Conservation (phyloP, 2,113 vertebrate genomes). For the Budorcas taxicolor region DNA sequence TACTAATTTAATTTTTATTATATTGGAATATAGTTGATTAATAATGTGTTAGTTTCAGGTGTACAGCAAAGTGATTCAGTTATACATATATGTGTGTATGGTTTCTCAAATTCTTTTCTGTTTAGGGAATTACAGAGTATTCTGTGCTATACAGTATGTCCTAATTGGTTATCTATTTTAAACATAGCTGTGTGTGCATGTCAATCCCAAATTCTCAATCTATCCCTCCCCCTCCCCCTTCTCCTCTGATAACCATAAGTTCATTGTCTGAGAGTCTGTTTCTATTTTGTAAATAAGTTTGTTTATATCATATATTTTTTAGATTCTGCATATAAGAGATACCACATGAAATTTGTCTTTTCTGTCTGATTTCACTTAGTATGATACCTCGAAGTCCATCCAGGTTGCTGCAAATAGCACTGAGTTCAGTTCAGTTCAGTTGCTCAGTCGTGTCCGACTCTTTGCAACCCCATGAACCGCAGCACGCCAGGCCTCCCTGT, state of each 20-base stretch:
- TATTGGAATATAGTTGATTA: neutral
- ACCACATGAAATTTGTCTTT: neutral
- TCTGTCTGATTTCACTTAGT: neutral
- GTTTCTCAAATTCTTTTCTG: neutral
- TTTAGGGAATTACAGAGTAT: neutral
- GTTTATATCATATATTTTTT: neutral
- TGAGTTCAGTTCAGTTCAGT: too few species aligned
- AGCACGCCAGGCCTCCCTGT: too few species aligned
- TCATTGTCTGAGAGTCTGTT: neutral
- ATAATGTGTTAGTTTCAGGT: neutral
- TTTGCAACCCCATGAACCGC: too few species aligned
- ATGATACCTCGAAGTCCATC: neutral
- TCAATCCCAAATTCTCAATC: neutral
- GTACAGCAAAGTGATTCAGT: neutral
- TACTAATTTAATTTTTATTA: neutral
- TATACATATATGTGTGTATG: neutral
- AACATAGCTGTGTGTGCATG: neutral
- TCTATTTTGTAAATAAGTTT: neutral
- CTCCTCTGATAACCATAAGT: neutral
- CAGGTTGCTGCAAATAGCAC: neutral
- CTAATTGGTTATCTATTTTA: neutral
- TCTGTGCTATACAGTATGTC: neutral
- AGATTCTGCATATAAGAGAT: neutral
- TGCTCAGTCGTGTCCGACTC: fast-evolving
- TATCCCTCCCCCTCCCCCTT: neutral